Percentiles rank a stretch among this genome's conserved stretches.
Evolutionary conservation across 1,140 invertebrate genomes (phyloP).

Genomic region (Bombus soroeensis): DNA sequence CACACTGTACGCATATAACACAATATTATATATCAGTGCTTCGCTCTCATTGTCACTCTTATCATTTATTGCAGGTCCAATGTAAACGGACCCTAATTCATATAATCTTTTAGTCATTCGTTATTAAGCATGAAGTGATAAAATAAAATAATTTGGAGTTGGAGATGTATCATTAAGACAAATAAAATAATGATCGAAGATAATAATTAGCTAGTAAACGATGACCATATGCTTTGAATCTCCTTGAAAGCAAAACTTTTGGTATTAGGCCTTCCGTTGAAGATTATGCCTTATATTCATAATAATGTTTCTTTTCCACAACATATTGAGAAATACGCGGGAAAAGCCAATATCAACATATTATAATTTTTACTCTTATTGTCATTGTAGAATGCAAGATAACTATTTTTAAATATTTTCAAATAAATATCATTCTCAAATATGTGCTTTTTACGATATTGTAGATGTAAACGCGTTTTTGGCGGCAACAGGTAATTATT

Average conservation of each 20-base stretch:
- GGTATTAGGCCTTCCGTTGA: not conserved
- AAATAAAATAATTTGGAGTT: not conserved
- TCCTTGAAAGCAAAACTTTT: not conserved
- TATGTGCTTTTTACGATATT: not conserved
- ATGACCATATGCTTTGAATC: not conserved
- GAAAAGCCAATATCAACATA: not conserved
- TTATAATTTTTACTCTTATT: not conserved
- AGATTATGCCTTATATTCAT: not conserved
- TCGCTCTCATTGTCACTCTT: no score
- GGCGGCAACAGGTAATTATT: conserved; percentile 42
- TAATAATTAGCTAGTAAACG: no score
- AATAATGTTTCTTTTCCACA: not conserved
- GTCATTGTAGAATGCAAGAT: no score
- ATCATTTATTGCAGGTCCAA: no score
- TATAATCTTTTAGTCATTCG: not conserved
- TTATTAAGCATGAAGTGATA: not conserved
- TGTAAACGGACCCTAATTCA: no score
- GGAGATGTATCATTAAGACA: not conserved
- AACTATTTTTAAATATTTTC: conserved; percentile 20
- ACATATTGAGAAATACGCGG: conserved; percentile 21
- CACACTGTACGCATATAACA: no score
- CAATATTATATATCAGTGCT: no score
- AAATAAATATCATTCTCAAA: not conserved
- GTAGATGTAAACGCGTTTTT: not conserved
- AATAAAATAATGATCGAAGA: not conserved